Evolutionary conservation across 2,797 vertebrate genomes (phyloP).

Genomic region (Gobio occitaniae): DNA sequence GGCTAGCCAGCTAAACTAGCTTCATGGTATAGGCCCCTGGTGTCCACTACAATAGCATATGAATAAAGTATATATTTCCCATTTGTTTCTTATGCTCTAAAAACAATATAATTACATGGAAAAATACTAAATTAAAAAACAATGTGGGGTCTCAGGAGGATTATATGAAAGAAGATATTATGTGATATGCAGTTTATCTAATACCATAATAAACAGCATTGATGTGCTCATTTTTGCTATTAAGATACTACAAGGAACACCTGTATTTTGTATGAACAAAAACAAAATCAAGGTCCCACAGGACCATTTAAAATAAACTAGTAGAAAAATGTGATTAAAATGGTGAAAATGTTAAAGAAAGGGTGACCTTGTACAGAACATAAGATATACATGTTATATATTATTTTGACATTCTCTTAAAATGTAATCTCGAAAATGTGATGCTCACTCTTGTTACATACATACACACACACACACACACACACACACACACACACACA

Average conservation of each 20-base stretch:
- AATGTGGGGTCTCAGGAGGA: too few relatives aligned
- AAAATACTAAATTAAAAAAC: too few relatives aligned
- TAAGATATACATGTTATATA: neutral
- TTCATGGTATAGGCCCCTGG: too few relatives aligned
- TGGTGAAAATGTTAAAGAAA: neutral
- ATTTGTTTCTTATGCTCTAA: too few relatives aligned
- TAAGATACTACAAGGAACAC: neutral
- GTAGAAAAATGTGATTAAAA: neutral
- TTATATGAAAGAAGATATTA: neutral
- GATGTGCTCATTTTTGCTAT: neutral
- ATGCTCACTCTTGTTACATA: neutral
- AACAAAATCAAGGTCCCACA: neutral
- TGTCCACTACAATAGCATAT: too few relatives aligned
- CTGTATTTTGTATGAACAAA: neutral
- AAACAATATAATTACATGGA: too few relatives aligned
- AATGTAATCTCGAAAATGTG: neutral
- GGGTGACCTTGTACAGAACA: neutral
- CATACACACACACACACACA: too few relatives aligned
- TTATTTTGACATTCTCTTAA: neutral
- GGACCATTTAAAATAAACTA: neutral
- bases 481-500: too few relatives aligned
- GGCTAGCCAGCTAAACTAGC: too few relatives aligned
- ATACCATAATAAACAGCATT: neutral
- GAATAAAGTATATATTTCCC: too few relatives aligned
- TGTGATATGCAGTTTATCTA: neutral